These are phyloP conservation scores for Aspidoscelis tigris DNA, from an alignment of 2,113 vertebrate genomes.

Conservation along the genomic window DNA sequence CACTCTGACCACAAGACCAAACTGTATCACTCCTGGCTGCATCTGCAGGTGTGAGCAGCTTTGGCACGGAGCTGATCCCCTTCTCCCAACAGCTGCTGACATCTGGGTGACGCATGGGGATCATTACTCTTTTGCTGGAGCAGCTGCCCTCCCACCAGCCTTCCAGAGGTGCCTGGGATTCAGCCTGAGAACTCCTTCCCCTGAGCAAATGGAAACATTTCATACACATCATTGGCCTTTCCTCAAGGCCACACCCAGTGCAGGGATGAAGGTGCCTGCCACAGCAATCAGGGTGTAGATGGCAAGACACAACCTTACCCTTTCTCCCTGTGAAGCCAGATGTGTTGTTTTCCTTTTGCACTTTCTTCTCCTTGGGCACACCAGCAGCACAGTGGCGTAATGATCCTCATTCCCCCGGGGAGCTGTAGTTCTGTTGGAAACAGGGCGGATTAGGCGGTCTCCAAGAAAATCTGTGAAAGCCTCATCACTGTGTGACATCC, in stretches of 20 bases:
- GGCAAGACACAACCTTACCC: background rate
- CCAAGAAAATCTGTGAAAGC: background rate
- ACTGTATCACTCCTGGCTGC: background rate
- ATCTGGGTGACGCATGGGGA: slow-evolving; percentile 29
- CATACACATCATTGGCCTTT: slow-evolving; percentile 44
- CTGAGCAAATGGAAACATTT: slow-evolving; percentile 59
- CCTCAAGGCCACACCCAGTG: slow-evolving; percentile 43
- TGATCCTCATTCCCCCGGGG: background rate
- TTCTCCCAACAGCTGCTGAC: background rate
- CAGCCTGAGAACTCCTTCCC: slow-evolving; percentile 10
- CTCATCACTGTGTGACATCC: background rate
- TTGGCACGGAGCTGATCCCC: fast-evolving
- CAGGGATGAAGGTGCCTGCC: background rate
- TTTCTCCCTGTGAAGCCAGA: slow-evolving; percentile 1
- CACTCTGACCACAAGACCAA: background rate
- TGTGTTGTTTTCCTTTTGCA: background rate
- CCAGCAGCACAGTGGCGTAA: background rate
- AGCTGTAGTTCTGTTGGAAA: background rate
- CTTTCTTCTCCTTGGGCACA: slow-evolving; percentile 1
- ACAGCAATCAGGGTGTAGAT: fast-evolving
- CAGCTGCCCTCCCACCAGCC: slow-evolving; percentile 10
- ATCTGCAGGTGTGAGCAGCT: background rate
- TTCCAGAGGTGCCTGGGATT: slow-evolving; percentile 37
- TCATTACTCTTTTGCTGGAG: background rate
- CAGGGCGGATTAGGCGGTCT: background rate